These are phyloP conservation scores for Tanytarsus gracilentus DNA, from an alignment of 2,888 invertebrate genomes.

Conservation along the genomic window DNA sequence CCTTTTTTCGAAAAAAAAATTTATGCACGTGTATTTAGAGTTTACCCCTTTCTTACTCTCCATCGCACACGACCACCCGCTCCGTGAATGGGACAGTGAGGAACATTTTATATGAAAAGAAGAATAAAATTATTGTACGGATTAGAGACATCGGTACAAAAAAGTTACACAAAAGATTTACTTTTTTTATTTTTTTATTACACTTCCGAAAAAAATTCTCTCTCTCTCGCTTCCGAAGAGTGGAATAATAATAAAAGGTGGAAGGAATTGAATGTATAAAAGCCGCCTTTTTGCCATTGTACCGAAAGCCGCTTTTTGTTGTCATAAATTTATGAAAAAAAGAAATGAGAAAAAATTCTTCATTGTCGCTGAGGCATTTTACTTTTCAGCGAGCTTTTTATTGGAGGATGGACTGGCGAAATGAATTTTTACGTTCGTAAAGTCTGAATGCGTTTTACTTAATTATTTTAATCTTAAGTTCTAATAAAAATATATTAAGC, in stretches of 20 bases:
- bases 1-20: background rate
- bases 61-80: background rate
- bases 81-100: too few relatives aligned
- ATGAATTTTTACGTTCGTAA: too few relatives aligned
- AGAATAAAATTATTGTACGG: background rate
- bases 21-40: background rate
- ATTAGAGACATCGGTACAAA: constrained; percentile 5
- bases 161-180: constrained; percentile 10
- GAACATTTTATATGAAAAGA: too few relatives aligned
- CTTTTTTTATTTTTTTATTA: constrained; percentile 19
- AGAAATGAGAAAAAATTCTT: background rate
- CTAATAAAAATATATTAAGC: too few relatives aligned
- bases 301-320: too few relatives aligned
- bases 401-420: too few relatives aligned
- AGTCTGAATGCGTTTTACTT: too few relatives aligned
- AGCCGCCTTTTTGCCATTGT: background rate
- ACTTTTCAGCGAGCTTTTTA: too few relatives aligned
- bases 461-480: too few relatives aligned
- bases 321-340: background rate
- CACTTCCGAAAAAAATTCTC: background rate
- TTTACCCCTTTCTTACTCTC: background rate
- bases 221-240: background rate
- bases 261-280: background rate
- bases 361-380: background rate
- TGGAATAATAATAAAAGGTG: background rate